Percentiles rank a stretch among this genome's conserved stretches.
Evolutionary conservation across 92 coral and sea anemone species (phyloP).

Genomic region (Heteractis magnifica): DNA sequence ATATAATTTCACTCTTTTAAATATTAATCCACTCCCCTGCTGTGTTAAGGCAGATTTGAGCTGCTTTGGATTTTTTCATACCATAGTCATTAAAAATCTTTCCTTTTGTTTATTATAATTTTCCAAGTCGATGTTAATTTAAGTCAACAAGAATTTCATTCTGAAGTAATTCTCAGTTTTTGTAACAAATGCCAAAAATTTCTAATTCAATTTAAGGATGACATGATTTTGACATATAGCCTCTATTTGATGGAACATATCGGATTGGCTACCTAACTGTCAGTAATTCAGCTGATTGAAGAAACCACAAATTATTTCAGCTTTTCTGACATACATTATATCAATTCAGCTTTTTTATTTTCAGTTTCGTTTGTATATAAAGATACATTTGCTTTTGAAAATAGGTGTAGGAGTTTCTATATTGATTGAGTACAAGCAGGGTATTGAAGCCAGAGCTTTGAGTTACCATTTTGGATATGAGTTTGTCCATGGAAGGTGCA

Average conservation of each 20-base stretch:
- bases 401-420: background rate
- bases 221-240: background rate
- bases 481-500: background rate
- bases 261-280: background rate
- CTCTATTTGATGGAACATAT: background rate
- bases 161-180: too few species aligned
- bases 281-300: background rate
- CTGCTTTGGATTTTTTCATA: too few species aligned
- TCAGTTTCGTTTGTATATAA: background rate
- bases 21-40: too few species aligned
- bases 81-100: too few species aligned
- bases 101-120: too few species aligned
- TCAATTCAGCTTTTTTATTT: slow-evolving; percentile 1
- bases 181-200: background rate
- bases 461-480: background rate
- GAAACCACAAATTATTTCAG: slow-evolving; percentile 3
- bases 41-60: too few species aligned
- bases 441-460: background rate
- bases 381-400: background rate
- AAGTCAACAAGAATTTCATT: too few species aligned
- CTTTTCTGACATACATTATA: background rate
- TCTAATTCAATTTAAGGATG: background rate
- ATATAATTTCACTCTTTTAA: too few species aligned
- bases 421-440: background rate
- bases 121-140: too few species aligned